phyloP scores from a whole-genome alignment of 1,140 invertebrate species.

The Ceratoteleas bidentatus region DNA sequence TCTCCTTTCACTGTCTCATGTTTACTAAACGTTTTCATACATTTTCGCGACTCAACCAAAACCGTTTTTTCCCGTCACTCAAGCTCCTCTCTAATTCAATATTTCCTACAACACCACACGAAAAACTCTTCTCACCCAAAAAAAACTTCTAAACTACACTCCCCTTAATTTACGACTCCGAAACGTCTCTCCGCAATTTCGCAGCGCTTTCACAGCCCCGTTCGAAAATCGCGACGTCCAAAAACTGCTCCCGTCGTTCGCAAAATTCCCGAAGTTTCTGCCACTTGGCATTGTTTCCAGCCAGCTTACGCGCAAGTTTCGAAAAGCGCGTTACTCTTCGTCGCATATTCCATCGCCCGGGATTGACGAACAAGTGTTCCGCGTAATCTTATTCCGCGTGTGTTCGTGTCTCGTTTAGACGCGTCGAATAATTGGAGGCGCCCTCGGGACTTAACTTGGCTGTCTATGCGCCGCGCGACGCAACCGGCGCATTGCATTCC shows the following conservation, averaged over 20 bases:
- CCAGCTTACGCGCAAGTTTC: conserved; percentile 31
- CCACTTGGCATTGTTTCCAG: conserved; percentile 29
- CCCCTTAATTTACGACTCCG: too few species aligned
- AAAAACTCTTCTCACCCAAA: too few species aligned
- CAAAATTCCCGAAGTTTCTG: conserved; percentile 9
- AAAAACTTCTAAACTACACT: too few species aligned
- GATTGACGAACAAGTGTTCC: conserved; percentile 49
- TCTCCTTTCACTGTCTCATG: too few species aligned
- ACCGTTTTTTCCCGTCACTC: too few species aligned
- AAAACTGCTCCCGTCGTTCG: not conserved
- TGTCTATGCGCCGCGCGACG: conserved; percentile 33
- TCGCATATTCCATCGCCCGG: conserved; percentile 38
- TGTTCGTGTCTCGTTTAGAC: conserved; percentile 60
- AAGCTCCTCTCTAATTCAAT: too few species aligned
- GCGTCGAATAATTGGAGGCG: conserved; percentile 62
- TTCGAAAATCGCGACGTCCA: not conserved
- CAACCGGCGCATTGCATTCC: conserved; percentile 42
- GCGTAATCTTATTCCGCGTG: conserved; percentile 64
- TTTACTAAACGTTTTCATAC: too few species aligned
- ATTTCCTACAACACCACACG: too few species aligned
- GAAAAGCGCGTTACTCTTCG: conserved; percentile 44
- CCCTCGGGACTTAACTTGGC: conserved; percentile 52
- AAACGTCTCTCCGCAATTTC: too few species aligned
- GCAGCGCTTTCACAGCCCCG: too few species aligned
- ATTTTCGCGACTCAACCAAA: too few species aligned